Base-by-base conservation (phyloP, 2,888 invertebrate genomes). In the Heliconius hortense region DNA sequence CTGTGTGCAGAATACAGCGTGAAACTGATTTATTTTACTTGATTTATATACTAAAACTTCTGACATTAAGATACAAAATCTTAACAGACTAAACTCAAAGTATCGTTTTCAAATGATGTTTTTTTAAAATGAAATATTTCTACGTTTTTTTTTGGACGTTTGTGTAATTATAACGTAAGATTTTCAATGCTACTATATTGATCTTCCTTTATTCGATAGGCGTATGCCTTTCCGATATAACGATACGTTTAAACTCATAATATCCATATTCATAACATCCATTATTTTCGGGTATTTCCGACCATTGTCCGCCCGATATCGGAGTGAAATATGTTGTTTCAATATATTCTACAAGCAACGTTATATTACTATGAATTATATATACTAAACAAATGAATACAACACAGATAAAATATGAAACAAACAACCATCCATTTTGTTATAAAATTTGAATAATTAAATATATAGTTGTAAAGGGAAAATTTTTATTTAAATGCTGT, bases 321-420 rank as follows among this genome's bases (percentile, higher is more conserved):
- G 91, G 85, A 87, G 89, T 94, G 93, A 94, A 93, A 93, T 94
- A 94, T 89, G 88, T 91, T 91, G 93, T 92, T 91, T 89, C 87
- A 88, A 84, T 86, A 87, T 88, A 87, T 88, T 87, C 86, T 83
- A 84, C 83, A 86, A 87, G 91, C 88, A 90, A 89, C 88, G 80
- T 78, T 79, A 75, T 80, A 7, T 39, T 31, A 56, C 64, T 64
- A 59, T 24, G 28, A 53, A 15, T 13, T 56, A 59, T 60, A 62
- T 13, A 48, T 21, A 7, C 18, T 31, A 18, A 56, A 56, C 13
- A 26, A 59, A 39, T 4, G 4, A 31, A 24, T n/a, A 48, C 21
- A 31, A 28, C 31, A 28, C n/a, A 63, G 39, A 39, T n/a, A 63
- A 63, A 31, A 63, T 11, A 15, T 43, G 11, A 66, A 39, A 2